phyloP scores from a whole-genome alignment of 2,797 vertebrate species.

The Pangasius krempfi region DNA sequence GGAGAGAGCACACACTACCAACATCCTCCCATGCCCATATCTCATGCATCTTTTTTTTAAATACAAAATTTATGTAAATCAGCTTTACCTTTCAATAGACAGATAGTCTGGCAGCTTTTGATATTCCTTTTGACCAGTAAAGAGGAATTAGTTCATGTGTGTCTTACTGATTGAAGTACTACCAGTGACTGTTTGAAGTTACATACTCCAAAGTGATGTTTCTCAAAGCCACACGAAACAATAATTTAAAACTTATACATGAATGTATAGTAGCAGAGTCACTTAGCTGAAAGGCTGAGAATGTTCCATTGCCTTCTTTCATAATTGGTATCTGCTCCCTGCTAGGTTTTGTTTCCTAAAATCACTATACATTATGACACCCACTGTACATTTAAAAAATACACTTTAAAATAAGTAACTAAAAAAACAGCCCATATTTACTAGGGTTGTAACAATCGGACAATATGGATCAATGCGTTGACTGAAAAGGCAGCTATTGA shows the following conservation, averaged over 20 bases:
- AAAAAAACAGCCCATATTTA: neutral
- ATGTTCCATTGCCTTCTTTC: neutral
- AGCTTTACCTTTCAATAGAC: neutral
- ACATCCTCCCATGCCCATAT: neutral
- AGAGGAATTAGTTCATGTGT: neutral
- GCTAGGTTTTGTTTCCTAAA: neutral
- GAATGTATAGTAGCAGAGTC: neutral
- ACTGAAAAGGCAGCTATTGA: neutral
- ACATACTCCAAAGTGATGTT: neutral
- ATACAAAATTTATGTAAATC: neutral
- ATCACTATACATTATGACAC: neutral
- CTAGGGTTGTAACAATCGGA: neutral
- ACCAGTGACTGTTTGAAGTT: neutral
- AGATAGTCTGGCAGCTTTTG: neutral
- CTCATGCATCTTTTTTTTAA: neutral
- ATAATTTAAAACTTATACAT: neutral
- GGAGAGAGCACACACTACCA: neutral
- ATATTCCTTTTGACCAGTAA: neutral
- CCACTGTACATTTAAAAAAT: neutral
- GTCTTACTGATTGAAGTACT: neutral
- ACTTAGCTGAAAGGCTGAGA: neutral
- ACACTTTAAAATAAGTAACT: neutral
- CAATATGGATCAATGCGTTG: neutral
- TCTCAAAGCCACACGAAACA: neutral
- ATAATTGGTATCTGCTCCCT: neutral